phyloP scores from a whole-genome alignment of 2,113 vertebrate genomes.

The Megaceryle maxima region DNA sequence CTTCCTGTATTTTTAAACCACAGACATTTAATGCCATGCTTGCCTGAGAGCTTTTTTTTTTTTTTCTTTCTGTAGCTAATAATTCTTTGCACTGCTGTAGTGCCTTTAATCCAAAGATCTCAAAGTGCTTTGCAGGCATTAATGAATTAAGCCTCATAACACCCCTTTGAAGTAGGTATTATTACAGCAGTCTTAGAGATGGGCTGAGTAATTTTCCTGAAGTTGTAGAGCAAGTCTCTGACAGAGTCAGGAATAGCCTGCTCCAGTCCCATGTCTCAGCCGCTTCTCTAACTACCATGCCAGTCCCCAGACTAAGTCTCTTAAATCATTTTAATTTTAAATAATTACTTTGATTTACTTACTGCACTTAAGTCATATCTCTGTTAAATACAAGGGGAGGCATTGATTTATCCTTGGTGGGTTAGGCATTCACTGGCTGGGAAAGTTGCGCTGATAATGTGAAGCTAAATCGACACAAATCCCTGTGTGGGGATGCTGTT shows the following conservation, averaged over 20 bases:
- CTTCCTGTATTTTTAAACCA: not conserved
- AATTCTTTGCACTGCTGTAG: constrained; percentile 46
- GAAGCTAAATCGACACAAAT: constrained; percentile 59
- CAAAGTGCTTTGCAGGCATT: constrained; percentile 63
- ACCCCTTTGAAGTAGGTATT: constrained; percentile 67
- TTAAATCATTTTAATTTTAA: constrained; percentile 66
- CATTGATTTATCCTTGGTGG: constrained; percentile 49
- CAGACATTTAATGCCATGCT: constrained; percentile 37
- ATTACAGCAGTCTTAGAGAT: constrained; percentile 54
- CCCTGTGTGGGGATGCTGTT: constrained; percentile 27
- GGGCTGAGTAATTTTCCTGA: constrained; percentile 57
- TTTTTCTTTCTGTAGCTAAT: constrained; percentile 11
- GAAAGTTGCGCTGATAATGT: not conserved
- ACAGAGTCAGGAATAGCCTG: constrained; percentile 43
- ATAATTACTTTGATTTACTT: constrained; percentile 70
- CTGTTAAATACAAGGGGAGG: constrained; percentile 51
- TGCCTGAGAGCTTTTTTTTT: constrained; percentile 49
- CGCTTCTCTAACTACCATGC: not conserved
- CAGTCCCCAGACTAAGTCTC: constrained; percentile 14
- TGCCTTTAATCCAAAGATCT: constrained; percentile 65
- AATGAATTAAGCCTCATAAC: constrained; percentile 65
- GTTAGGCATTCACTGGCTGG: constrained; percentile 25
- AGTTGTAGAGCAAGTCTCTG: constrained; percentile 52
- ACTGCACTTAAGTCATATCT: constrained; percentile 55
- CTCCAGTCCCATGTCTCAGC: not conserved